Base-by-base conservation (phyloP, 2,888 invertebrate genomes). In the Poecilus cupreus region DNA sequence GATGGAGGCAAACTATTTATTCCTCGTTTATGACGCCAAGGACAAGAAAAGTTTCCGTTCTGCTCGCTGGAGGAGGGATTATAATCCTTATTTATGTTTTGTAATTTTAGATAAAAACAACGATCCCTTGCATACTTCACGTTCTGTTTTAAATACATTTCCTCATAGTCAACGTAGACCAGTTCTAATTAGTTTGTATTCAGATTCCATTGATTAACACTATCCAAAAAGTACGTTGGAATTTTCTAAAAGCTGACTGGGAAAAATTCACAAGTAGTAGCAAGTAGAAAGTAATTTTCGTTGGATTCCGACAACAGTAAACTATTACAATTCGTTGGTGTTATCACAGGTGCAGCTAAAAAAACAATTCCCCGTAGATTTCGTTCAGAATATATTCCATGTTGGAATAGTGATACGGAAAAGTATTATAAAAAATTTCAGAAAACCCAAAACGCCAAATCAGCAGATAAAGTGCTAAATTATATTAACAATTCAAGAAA, bases 31-130 rank as follows among this genome's bases (percentile, higher is more conserved):
- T n/a, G n/a, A n/a, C n/a, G n/a, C n/a, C n/a, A n/a, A n/a, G n/a
- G n/a, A n/a, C n/a, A n/a, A n/a, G n/a, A n/a, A n/a, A n/a, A n/a
- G n/a, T n/a, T n/a, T n/a, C n/a, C n/a, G n/a, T n/a, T n/a, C n/a
- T n/a, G n/a, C n/a, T n/a, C n/a, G n/a, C n/a, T n/a, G n/a, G n/a
- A n/a, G n/a, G n/a, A n/a, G n/a, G n/a, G n/a, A n/a, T n/a, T n/a
- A n/a, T n/a, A n/a, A n/a, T n/a, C n/a, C n/a, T n/a, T n/a, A 57
- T 57, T 24, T 57, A 20, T 57, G 57, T 24, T 57, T 57, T 57
- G 18, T 24, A 20, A 10, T 18, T 57, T 8, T 24, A 22, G 16
- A 57, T 5, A 2, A 20, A 20, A 57, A 10, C 57, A 11, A 24
- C 22, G 11, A 57, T 20, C 24, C 22, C 16, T 11, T 57, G 18